Conservation (phyloP, 2,113 vertebrate genomes). For the Zootoca vivipara region DNA sequence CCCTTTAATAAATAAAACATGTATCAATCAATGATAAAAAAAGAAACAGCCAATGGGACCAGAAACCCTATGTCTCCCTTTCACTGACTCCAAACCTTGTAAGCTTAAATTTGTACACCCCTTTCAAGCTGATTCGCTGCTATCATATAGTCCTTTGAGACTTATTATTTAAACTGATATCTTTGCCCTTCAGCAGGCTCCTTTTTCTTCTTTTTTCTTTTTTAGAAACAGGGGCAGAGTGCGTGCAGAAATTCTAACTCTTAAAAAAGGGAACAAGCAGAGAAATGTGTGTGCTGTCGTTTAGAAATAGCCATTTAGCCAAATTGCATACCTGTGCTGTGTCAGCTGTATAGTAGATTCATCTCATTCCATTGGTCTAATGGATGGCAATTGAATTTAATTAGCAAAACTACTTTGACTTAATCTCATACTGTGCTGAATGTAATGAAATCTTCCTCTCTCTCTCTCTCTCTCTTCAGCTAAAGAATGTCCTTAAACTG, state of each 20-base stretch:
- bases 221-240: constrained; percentile 13
- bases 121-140: background rate
- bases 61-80: background rate
- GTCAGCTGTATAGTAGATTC: constrained; percentile 91
- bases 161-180: constrained; percentile 39
- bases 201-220: constrained; percentile 49
- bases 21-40: background rate
- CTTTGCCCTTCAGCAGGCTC: constrained; percentile 54
- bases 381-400: constrained; percentile 98
- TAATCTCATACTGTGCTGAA: constrained; percentile 81
- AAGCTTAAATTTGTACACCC: constrained; percentile 19
- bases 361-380: constrained; percentile 94
- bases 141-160: background rate
- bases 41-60: background rate
- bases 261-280: constrained; percentile 77
- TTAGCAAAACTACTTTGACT: constrained; percentile 95
- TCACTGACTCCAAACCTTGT: fast-evolving
- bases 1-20: constrained; percentile 28
- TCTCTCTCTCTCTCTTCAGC: constrained; percentile 58
- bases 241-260: constrained; percentile 53
- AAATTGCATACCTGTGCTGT: constrained; percentile 95
- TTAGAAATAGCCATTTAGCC: constrained; percentile 87
- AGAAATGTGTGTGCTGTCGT: constrained; percentile 74
- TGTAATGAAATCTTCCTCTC: constrained; percentile 82
- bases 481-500: constrained; percentile 78